Evolutionary conservation across 2,888 invertebrate species (phyloP).

Genomic region (Napeogenes inachia): DNA sequence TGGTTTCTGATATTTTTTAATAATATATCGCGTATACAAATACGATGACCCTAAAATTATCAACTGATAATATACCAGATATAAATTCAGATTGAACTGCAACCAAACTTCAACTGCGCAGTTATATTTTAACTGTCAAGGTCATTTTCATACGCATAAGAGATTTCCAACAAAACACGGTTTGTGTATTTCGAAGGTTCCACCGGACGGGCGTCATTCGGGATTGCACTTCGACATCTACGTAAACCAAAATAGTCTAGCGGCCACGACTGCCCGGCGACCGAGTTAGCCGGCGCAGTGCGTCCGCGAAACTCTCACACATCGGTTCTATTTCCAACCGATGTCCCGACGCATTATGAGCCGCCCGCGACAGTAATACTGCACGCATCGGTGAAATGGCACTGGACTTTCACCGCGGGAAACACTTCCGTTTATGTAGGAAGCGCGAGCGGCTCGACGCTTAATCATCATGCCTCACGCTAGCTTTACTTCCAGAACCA

Average conservation of each 20-base stretch:
- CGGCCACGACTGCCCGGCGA: slow-evolving; percentile 68
- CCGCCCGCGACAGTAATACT: slow-evolving; percentile 64
- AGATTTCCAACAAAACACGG: slow-evolving; percentile 13
- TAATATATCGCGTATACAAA: too few relatives aligned
- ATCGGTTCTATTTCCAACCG: slow-evolving; percentile 75
- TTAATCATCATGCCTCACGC: slow-evolving; percentile 61
- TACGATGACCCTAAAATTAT: too few relatives aligned
- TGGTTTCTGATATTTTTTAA: too few relatives aligned
- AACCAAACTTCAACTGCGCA: not conserved
- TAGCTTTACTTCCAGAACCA: slow-evolving; percentile 37
- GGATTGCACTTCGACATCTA: slow-evolving; percentile 74
- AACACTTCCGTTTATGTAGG: slow-evolving; percentile 65
- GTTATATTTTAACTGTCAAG: slow-evolving; percentile 8
- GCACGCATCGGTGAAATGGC: slow-evolving; percentile 69
- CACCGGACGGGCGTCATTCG: slow-evolving; percentile 57
- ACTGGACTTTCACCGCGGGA: slow-evolving; percentile 65
- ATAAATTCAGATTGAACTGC: not conserved
- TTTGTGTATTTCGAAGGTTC: slow-evolving; percentile 57
- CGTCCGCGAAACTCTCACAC: slow-evolving; percentile 70
- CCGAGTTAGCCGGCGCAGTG: slow-evolving; percentile 72
- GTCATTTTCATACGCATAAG: slow-evolving; percentile 15
- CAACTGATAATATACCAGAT: too few relatives aligned
- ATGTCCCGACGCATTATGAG: slow-evolving; percentile 65
- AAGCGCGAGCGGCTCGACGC: slow-evolving; percentile 57
- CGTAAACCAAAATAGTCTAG: slow-evolving; percentile 75